Base-by-base conservation (phyloP, 2,797 vertebrate genomes). In the Ambastaia sidthimunki region DNA sequence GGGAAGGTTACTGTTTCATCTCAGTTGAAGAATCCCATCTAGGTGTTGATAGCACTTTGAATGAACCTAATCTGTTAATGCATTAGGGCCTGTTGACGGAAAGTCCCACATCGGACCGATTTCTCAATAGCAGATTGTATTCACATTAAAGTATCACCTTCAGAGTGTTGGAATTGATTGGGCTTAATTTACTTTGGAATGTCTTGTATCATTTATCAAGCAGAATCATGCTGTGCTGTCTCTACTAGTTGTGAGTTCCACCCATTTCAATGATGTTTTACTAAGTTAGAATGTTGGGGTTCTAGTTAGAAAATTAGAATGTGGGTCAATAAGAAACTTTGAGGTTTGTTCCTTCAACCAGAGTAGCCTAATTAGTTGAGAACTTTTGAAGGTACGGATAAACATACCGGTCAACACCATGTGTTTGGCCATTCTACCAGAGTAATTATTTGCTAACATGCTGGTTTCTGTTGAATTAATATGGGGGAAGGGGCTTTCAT, bases 401-500 rank as follows among this genome's bases (percentile, higher is more conserved):
- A 76, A 81, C 54, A 72, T 71, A 71, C 70, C 63, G 69, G 48
- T 63, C 52, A 75, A 75, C 75, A 57, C 54, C 76, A 72, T 78
- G 80, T 83, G 81, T 86, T 81, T 86, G 82, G 77, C 69, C 68
- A 81, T 75, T 78, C 80, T 71, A 25, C 68, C 72, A 71, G 67
- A 82, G 84, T 81, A 71, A 87, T 85, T 85, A 87, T 85, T 83
- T 87, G 62, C 73, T 80, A 71, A 55, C 28, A 12, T 37, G 69
- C 87, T 87, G 84, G 89, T 84, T 92, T 93, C 91, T 93, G 90
- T 93, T 91, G 89, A 91, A 90, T 93, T 92, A 92, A 91, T 90
- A 90, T 91, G 85, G 85, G 89, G 92, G 92, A 91, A 86, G 80
- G 71, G 91, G 85, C 85, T 84, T 92, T 91, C 89, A 91, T 92